These are phyloP conservation scores for Choristoneura rosaceana DNA, from an alignment of 2,888 invertebrate species.

Conservation along the genomic window DNA sequence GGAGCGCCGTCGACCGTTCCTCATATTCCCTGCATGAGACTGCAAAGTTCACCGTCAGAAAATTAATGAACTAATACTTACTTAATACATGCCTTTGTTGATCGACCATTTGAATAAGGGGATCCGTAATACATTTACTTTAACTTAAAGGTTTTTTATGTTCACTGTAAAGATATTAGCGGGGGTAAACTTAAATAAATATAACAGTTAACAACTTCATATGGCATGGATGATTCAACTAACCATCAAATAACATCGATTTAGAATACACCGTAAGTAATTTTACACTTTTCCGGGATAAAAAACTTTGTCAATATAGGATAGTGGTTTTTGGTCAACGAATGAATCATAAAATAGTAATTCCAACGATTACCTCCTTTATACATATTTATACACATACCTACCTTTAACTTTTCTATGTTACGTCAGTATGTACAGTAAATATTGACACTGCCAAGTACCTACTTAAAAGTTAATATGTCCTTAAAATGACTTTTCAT, in stretches of 20 bases:
- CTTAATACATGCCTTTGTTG: constrained; percentile 24
- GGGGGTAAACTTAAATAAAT: background rate
- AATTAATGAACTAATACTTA: constrained; percentile 55
- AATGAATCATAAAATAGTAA: no score
- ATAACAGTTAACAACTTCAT: no score
- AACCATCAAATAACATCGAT: no score
- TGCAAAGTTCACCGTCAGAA: constrained; percentile 53
- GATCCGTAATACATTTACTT: background rate
- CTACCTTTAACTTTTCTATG: no score
- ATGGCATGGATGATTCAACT: no score
- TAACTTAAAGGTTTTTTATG: background rate
- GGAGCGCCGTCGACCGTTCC: constrained; percentile 43
- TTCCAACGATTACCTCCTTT: no score
- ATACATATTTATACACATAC: no score
- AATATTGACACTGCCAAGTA: background rate
- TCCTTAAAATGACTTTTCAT: constrained; percentile 1
- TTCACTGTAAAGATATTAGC: background rate
- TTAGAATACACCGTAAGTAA: no score
- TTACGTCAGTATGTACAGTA: no score
- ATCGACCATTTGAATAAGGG: constrained; percentile 23
- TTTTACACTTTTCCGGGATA: no score
- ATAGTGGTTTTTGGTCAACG: no score
- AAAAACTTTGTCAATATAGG: no score
- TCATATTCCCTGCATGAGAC: constrained; percentile 39
- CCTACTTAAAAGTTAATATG: background rate